These are phyloP conservation scores for Tetragonula clypearis DNA, from an alignment of 1,140 invertebrate genomes.

Conservation along the genomic window DNA sequence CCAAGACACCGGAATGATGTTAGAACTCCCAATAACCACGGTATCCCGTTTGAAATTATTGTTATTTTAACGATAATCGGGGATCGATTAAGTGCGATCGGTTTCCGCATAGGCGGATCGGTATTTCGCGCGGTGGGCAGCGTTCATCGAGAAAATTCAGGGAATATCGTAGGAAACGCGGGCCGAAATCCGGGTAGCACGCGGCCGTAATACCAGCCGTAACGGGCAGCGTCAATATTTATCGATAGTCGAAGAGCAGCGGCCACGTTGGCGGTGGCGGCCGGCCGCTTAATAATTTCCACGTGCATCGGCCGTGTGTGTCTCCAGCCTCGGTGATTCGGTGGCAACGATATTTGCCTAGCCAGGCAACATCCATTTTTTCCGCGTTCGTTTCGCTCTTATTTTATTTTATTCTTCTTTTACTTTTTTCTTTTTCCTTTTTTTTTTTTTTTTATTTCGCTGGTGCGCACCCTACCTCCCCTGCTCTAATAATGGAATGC, in stretches of 20 bases:
- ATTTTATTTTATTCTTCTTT: constrained; percentile 20
- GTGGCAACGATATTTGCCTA: constrained; percentile 63
- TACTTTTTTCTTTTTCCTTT: background rate
- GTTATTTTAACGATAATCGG: constrained; percentile 20
- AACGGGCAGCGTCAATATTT: constrained; percentile 67
- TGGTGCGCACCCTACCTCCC: background rate
- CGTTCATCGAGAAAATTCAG: constrained; percentile 11
- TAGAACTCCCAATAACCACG: background rate
- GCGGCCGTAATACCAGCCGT: constrained; percentile 59
- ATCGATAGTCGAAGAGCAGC: constrained; percentile 61
- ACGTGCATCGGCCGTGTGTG: constrained; percentile 55
- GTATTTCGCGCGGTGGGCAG: background rate
- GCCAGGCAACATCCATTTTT: constrained; percentile 59
- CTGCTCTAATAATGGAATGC: constrained; percentile 56
- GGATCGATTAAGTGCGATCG: constrained; percentile 27
- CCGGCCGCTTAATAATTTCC: constrained; percentile 65
- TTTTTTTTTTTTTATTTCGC: background rate
- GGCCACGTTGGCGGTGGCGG: constrained; percentile 35
- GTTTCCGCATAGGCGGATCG: constrained; percentile 4
- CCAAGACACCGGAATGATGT: background rate
- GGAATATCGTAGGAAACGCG: constrained; percentile 16
- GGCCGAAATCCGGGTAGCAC: constrained; percentile 36
- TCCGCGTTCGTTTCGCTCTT: constrained; percentile 46
- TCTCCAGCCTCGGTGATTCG: constrained; percentile 42
- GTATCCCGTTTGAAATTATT: background rate